Conservation (phyloP, 2,113 vertebrate genomes). For the Semicossyphus pulcher region DNA sequence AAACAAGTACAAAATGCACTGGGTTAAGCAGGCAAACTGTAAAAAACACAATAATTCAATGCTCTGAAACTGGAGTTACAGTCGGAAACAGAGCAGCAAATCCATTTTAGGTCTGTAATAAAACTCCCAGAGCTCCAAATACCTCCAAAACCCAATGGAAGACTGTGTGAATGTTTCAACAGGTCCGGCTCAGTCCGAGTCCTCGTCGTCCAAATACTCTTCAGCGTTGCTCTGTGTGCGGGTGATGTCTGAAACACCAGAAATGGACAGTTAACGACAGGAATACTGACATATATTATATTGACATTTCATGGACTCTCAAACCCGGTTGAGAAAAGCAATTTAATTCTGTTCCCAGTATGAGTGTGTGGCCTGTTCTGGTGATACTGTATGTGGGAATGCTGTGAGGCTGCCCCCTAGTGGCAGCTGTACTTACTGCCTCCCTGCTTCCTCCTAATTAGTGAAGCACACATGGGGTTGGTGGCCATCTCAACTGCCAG, state of each 20-base stretch:
- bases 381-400: neutral
- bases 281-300: neutral
- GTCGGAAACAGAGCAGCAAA: slow-evolving; percentile 40
- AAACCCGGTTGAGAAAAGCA: neutral
- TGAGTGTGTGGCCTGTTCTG: neutral
- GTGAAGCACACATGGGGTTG: slow-evolving; percentile 91
- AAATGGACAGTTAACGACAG: neutral
- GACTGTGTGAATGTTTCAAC: slow-evolving; percentile 15
- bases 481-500: slow-evolving; percentile 96
- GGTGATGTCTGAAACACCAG: slow-evolving; percentile 80
- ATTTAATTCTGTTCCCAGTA: neutral
- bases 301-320: too few relatives aligned
- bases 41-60: slow-evolving; percentile 29
- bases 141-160: slow-evolving; percentile 22
- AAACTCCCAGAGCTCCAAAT: slow-evolving; percentile 25
- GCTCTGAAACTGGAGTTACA: slow-evolving; percentile 53
- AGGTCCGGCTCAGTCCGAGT: slow-evolving; percentile 89
- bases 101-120: slow-evolving; percentile 53
- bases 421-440: slow-evolving; percentile 74
- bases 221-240: slow-evolving; percentile 93
- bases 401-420: slow-evolving; percentile 18
- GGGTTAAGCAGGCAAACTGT: slow-evolving; percentile 11
- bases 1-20: slow-evolving; percentile 23
- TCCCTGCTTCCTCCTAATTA: slow-evolving; percentile 91
- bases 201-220: slow-evolving; percentile 97